These are phyloP conservation scores for Diploptera punctata DNA, from an alignment of 2,888 invertebrate species.

Conservation along the genomic window DNA sequence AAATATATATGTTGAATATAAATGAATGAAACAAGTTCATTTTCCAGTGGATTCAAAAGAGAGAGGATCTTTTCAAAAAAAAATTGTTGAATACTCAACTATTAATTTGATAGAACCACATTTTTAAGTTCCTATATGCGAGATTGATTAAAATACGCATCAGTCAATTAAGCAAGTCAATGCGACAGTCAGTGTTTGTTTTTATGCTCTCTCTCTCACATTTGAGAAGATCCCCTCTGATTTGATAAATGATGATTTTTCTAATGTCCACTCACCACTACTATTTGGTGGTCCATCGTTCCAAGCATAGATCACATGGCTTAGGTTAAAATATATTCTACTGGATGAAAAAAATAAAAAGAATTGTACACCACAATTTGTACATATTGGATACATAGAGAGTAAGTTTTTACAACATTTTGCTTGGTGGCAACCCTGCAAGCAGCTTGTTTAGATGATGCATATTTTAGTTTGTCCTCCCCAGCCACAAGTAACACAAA, in stretches of 20 bases:
- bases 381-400: conserved; percentile 39
- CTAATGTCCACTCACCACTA: conserved; percentile 37
- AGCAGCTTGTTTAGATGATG: conserved; percentile 43
- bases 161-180: conserved; percentile 33
- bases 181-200: not conserved
- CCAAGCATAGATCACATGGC: conserved; percentile 32
- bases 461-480: conserved; percentile 39
- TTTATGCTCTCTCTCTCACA: not conserved
- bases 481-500: conserved; percentile 38
- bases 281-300: conserved; percentile 34
- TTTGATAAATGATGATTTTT: conserved; percentile 37
- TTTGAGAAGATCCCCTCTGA: conserved; percentile 35
- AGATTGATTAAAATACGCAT: conserved; percentile 29
- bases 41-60: conserved; percentile 42
- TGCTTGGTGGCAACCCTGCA: conserved; percentile 44
- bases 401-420: conserved; percentile 37
- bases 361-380: conserved; percentile 39
- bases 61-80: conserved; percentile 42
- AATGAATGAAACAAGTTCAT: conserved; percentile 28
- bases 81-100: conserved; percentile 24
- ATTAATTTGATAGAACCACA: conserved; percentile 23
- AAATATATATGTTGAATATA: conserved; percentile 18
- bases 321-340: conserved; percentile 33
- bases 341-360: conserved; percentile 34
- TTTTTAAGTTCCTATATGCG: conserved; percentile 35